Percentiles rank a stretch among this genome's conserved stretches.
These are phyloP conservation scores for Blomia tropicalis DNA, from an alignment of 2,888 invertebrate species.

Conservation along the genomic window DNA sequence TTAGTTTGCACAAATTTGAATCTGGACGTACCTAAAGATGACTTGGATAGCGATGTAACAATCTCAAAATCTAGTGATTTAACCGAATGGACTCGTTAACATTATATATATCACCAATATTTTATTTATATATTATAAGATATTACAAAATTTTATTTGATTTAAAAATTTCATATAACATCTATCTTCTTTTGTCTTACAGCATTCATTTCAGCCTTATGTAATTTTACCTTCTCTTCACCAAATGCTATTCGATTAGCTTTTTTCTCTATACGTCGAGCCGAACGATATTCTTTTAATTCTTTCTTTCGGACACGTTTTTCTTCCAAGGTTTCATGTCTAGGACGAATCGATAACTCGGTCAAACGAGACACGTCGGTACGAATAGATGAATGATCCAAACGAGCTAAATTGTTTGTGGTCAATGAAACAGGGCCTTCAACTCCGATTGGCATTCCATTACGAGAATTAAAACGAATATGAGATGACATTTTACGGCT, in stretches of 20 bases:
- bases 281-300: constrained; percentile 59
- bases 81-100: background rate
- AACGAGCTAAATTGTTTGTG: background rate
- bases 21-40: constrained; percentile 56
- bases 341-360: constrained; percentile 40
- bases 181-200: background rate
- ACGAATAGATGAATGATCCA: constrained; percentile 5
- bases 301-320: constrained; percentile 60
- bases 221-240: constrained; percentile 63
- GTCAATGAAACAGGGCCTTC: background rate
- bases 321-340: constrained; percentile 62
- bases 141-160: background rate
- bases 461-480: background rate
- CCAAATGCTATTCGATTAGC: constrained; percentile 64
- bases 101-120: background rate
- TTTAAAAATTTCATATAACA: background rate
- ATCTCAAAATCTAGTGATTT: constrained; percentile 10
- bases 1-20: constrained; percentile 56
- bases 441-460: constrained; percentile 4
- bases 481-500: background rate
- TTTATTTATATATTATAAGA: background rate
- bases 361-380: constrained; percentile 29
- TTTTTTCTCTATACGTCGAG: constrained; percentile 63
- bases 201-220: constrained; percentile 53
- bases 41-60: constrained; percentile 49